Percentiles rank a stretch among this genome's conserved stretches.
Conservation (phyloP, 2,888 invertebrate genomes). For the Seira musarum region DNA sequence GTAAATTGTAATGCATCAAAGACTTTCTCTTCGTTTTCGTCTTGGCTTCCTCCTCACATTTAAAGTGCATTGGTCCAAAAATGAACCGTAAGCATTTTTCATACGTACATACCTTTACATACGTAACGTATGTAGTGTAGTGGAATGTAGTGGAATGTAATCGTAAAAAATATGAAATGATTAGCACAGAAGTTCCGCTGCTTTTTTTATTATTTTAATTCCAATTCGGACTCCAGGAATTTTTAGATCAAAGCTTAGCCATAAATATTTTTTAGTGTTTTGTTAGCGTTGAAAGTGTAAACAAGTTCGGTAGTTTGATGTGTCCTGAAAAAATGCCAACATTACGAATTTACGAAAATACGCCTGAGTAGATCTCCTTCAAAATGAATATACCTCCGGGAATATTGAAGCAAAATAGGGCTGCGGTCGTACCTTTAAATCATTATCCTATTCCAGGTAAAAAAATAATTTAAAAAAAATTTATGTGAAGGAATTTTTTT, state of each 20-base stretch:
- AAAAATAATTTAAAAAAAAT: not conserved
- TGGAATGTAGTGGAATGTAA: too few relatives aligned
- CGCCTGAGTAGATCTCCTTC: not conserved
- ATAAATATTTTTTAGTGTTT: conserved; percentile 9
- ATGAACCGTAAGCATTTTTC: too few relatives aligned
- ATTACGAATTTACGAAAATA: not conserved
- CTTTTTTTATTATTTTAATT: too few relatives aligned
- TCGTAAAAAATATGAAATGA: too few relatives aligned
- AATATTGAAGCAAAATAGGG: conserved; percentile 35
- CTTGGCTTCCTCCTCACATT: too few relatives aligned
- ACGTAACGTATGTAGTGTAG: too few relatives aligned
- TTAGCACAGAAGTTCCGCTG: too few relatives aligned
- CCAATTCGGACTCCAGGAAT: too few relatives aligned
- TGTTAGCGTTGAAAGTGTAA: conserved; percentile 17
- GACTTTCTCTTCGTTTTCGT: too few relatives aligned
- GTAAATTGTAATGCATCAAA: too few relatives aligned
- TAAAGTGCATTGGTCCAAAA: too few relatives aligned
- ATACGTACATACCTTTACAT: too few relatives aligned
- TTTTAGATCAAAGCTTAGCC: not conserved
- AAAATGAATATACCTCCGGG: conserved; percentile 33
- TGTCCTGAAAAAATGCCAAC: conserved; percentile 32
- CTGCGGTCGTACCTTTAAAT: conserved; percentile 28
- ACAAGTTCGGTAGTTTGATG: conserved; percentile 25
- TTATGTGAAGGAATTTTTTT: not conserved
- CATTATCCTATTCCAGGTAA: conserved; percentile 17